Conservation (phyloP, 2,888 invertebrate species). For the Acheta domesticus region DNA sequence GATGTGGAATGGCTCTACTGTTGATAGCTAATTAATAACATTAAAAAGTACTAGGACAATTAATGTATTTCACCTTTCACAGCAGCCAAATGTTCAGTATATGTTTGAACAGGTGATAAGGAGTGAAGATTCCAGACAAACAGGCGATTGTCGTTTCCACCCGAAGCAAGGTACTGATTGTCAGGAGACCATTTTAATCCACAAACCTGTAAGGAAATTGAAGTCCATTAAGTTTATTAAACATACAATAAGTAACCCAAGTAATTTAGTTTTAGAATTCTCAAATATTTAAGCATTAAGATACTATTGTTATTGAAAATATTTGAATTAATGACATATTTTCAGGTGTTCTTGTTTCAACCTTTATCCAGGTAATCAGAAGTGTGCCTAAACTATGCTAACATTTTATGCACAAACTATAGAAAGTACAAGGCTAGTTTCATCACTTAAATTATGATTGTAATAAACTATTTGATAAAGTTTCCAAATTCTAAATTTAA, state of each 20-base stretch:
- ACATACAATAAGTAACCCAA: not conserved
- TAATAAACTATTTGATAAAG: too few species aligned
- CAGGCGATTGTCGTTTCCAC: slow-evolving; percentile 95
- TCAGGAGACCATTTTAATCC: slow-evolving; percentile 99
- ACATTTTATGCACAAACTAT: too few species aligned
- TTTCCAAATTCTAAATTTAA: too few species aligned
- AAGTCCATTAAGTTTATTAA: slow-evolving; percentile 20
- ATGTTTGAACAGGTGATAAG: slow-evolving; percentile 86
- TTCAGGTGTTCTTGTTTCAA: too few species aligned
- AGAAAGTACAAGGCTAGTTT: too few species aligned
- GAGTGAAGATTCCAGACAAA: slow-evolving; percentile 86
- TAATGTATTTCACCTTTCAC: slow-evolving; percentile 61
- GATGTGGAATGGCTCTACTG: too few species aligned
- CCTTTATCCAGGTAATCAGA: too few species aligned
- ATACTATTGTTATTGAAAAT: not conserved
- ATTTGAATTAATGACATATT: slow-evolving; percentile 19
- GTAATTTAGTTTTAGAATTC: not conserved
- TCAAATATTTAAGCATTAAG: not conserved
- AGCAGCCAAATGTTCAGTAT: slow-evolving; percentile 94
- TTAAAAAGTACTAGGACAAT: too few species aligned
- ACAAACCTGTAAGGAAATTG: slow-evolving; percentile 58
- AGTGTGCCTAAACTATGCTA: too few species aligned
- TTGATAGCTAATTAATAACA: too few species aligned
- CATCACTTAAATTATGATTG: too few species aligned
- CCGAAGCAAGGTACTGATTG: slow-evolving; percentile 93